A percentile compares a stretch with the other conserved stretches of the same genome.
These are phyloP conservation scores for Esox niger DNA, from an alignment of 2,113 vertebrate species.

Conservation along the genomic window DNA sequence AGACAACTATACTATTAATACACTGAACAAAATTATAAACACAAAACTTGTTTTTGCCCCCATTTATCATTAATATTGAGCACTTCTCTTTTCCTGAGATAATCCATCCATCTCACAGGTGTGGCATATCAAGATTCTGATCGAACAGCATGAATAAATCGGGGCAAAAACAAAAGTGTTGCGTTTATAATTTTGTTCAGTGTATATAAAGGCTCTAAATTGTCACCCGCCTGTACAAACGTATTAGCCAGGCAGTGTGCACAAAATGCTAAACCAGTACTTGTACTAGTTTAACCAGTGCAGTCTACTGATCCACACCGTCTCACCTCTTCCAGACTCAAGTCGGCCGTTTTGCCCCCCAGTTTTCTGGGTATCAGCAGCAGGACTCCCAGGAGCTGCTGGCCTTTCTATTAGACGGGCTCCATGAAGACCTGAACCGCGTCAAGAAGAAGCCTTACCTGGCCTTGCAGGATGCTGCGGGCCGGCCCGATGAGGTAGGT, in stretches of 20 bases:
- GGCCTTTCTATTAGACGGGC: slow-evolving; percentile 93
- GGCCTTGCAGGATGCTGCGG: slow-evolving; percentile 88
- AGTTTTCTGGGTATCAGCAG: slow-evolving; percentile 97
- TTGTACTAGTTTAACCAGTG: neutral
- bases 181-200: too few species aligned
- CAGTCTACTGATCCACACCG: neutral
- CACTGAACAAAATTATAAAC: too few species aligned
- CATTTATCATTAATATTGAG: too few species aligned
- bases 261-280: neutral
- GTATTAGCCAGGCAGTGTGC: neutral
- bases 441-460: slow-evolving; percentile 97
- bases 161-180: too few species aligned
- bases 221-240: too few species aligned
- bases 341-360: slow-evolving; percentile 95
- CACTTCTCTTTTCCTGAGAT: too few species aligned
- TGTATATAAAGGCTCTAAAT: too few species aligned
- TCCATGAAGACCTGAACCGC: slow-evolving; percentile 95
- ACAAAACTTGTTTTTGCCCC: too few species aligned
- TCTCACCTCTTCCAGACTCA: slow-evolving; percentile 78
- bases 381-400: slow-evolving; percentile 96
- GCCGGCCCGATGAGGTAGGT: slow-evolving; percentile 87
- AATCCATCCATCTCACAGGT: too few species aligned
- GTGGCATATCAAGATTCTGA: too few species aligned
- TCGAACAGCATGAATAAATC: too few species aligned
- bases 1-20: too few species aligned